These are phyloP conservation scores for Tragopan temminckii DNA, from an alignment of 2,797 vertebrate species.

Conservation along the genomic window DNA sequence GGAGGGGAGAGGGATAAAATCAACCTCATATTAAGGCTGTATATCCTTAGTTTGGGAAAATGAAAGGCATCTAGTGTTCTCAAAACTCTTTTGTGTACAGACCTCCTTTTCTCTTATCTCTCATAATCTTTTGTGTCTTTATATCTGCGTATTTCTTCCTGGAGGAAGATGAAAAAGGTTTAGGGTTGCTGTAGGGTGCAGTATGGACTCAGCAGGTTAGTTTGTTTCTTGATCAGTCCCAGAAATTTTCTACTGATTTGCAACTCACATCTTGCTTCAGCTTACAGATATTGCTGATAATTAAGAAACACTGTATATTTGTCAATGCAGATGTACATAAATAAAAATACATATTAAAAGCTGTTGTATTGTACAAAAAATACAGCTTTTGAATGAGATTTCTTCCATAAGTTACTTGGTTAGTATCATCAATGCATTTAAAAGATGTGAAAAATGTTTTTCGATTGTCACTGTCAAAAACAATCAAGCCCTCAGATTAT, in stretches of 20 bases:
- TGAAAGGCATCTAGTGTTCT: neutral
- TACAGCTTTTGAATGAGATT: neutral
- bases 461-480: neutral
- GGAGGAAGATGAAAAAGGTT: neutral
- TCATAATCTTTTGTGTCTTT: neutral
- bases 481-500: neutral
- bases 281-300: neutral
- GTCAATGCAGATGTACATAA: neutral
- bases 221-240: neutral
- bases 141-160: neutral
- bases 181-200: neutral
- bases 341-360: neutral
- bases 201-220: neutral
- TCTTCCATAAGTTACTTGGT: neutral
- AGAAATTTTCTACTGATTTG: neutral
- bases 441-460: neutral
- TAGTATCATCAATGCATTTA: neutral
- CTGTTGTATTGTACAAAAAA: neutral
- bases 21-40: constrained; percentile 3
- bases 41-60: constrained; percentile 14
- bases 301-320: neutral
- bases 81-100: neutral
- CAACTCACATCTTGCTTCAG: neutral
- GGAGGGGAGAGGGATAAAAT: neutral
- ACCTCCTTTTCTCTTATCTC: neutral